A percentile compares a stretch with the other conserved stretches of the same genome.
Evolutionary conservation across 2,888 invertebrate genomes (phyloP).

Genomic region (Lasius platythorax): DNA sequence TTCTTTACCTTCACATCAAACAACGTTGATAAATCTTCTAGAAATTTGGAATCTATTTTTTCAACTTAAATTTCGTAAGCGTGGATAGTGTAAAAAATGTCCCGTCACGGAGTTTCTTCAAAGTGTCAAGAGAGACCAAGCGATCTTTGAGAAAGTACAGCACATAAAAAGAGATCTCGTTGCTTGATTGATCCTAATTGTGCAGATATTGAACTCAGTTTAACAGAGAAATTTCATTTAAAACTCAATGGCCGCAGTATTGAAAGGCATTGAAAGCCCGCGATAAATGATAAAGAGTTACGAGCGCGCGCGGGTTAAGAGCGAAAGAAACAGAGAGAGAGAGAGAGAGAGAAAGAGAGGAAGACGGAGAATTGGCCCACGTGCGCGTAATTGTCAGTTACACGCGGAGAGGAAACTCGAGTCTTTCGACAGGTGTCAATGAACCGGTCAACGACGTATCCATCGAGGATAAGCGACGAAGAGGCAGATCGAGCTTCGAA

Average conservation of each 20-base stretch:
- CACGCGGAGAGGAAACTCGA: conserved; percentile 75
- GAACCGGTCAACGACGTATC: conserved; percentile 76
- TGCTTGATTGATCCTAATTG: conserved; percentile 12
- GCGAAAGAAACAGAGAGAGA: neutral
- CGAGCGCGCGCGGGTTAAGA: conserved; percentile 33
- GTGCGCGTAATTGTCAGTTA: conserved; percentile 77
- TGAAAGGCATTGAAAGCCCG: conserved; percentile 42
- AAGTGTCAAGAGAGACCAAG: conserved; percentile 1
- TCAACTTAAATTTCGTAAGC: neutral
- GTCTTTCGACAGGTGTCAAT: conserved; percentile 83
- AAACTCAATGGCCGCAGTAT: neutral
- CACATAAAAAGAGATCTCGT: conserved; percentile 4
- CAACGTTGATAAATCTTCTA: conserved; percentile 9
- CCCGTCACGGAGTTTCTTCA: neutral
- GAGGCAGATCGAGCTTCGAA: conserved; percentile 60
- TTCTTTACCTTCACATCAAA: neutral
- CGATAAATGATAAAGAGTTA: conserved; percentile 58
- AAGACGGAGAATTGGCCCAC: conserved; percentile 61
- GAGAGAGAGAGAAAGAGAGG: neutral
- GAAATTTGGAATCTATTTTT: neutral
- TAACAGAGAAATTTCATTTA: conserved; percentile 41
- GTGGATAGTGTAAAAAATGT: neutral
- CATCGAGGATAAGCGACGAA: conserved; percentile 74
- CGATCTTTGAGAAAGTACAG: neutral
- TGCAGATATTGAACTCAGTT: neutral